Base-by-base conservation (phyloP, 2,113 vertebrate genomes). In the Nycticebus coucang region DNA sequence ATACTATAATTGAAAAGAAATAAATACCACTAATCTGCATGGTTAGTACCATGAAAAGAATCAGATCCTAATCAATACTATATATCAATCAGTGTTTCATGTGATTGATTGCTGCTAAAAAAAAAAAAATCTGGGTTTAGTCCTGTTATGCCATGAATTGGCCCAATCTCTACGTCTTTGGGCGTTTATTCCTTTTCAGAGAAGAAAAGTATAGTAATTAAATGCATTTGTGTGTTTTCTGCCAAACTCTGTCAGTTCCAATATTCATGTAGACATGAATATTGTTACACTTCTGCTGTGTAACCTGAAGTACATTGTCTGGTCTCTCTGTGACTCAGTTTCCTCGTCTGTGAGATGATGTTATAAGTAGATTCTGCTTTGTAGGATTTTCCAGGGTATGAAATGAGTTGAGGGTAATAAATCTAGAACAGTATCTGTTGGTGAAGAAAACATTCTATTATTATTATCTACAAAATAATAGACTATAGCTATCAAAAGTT, bases 181-280 rank as follows among this genome's bases (percentile, higher is more conserved):
- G 4, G 5, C 14, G 3, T 62, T 28, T 26, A 13, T 41, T 64
- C 53, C 35, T 5, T 41, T 24, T 10, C 72, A 74, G 30, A 57
- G 35, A 55, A 33, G 10, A 64, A 66, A 78, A 21, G 4, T 12
- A 22, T 7, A 17, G 3, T 30, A 71, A 41, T 50, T 33, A 90
- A 66, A 24, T 79, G 21, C 1, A 62, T 14, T n/a, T 1, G 5
- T 1, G 5, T 53, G 7, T n/a, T 33, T 45, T 0, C 4, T 37
- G n/a, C 4, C 24, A 72, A 2, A 82, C 1, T 64, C 2, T 64
- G 0, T 22, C 7, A 26, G 15, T 45, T 82, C 9, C 33, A 71
- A 33, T 60, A 9, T 68, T 68, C 60, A 37, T 69, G 15, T 68
- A 15, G 45, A 57, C 22, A 26, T 57, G 13, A 7, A 4, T 35